phyloP scores from a whole-genome alignment of 2,113 vertebrate species.

The Pseudonaja textilis region DNA sequence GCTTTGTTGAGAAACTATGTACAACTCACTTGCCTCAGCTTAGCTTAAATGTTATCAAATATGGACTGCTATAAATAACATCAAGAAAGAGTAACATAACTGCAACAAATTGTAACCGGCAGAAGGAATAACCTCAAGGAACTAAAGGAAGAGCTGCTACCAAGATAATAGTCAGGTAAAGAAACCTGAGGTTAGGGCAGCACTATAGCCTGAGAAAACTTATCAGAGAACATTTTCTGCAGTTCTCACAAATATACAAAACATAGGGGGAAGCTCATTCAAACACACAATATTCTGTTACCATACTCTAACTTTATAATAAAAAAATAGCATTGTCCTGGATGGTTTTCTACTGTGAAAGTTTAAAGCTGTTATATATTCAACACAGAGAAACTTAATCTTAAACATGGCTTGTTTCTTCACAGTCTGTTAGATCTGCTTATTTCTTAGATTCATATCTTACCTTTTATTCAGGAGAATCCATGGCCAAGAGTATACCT shows the following conservation, averaged over 20 bases:
- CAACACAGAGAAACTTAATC: slow-evolving; percentile 57
- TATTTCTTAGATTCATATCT: slow-evolving; percentile 2
- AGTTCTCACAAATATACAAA: background rate
- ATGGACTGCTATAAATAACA: background rate
- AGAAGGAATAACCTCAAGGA: background rate
- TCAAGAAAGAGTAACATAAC: background rate
- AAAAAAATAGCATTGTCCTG: background rate
- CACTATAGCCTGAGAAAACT: background rate
- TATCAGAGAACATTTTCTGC: background rate
- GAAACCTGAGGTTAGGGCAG: background rate
- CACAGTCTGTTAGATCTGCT: slow-evolving; percentile 62
- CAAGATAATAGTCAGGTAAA: background rate
- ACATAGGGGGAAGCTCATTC: background rate
- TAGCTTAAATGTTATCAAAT: background rate
- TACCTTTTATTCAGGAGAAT: background rate
- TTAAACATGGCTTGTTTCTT: slow-evolving; percentile 61
- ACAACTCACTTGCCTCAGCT: background rate
- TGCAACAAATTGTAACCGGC: background rate
- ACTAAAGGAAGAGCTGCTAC: background rate
- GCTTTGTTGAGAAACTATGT: background rate
- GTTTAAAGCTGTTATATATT: slow-evolving; percentile 50
- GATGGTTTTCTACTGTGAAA: background rate
- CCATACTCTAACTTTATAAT: background rate
- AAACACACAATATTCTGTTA: background rate
- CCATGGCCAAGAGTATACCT: background rate